phyloP scores from a whole-genome alignment of 2,797 vertebrate species.

The Pangasius djambal region DNA sequence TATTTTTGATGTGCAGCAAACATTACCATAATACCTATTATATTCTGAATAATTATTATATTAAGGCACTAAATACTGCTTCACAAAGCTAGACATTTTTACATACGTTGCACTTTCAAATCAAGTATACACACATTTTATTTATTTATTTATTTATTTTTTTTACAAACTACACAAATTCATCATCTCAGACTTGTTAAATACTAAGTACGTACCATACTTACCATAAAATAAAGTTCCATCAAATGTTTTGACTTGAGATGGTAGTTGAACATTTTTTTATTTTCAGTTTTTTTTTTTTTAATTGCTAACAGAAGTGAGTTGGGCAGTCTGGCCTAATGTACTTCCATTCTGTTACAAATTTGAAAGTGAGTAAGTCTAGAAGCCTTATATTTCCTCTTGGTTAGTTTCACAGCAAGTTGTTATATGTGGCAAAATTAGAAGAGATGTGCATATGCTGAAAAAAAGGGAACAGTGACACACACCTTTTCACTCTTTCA shows the following conservation, averaged over 20 bases:
- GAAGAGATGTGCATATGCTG: not conserved
- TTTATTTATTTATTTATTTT: not conserved
- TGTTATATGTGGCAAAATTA: not conserved
- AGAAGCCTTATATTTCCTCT: not conserved
- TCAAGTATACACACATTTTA: too few relatives aligned
- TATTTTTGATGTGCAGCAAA: not conserved
- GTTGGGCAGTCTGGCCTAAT: not conserved
- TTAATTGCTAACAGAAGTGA: not conserved
- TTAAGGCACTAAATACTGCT: not conserved
- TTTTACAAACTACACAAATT: not conserved
- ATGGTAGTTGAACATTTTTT: not conserved
- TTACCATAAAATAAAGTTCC: not conserved
- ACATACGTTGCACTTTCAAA: not conserved
- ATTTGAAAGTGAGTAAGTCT: not conserved
- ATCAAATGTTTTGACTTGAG: not conserved
- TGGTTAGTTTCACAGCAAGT: not conserved
- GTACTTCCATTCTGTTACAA: not conserved
- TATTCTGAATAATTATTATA: not conserved
- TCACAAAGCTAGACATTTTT: not conserved
- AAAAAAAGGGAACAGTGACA: not conserved
- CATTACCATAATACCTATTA: not conserved
- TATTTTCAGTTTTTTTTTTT: not conserved
- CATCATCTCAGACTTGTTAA: not conserved
- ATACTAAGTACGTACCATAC: not conserved
- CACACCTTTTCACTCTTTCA: not conserved